Evolutionary conservation across 2,113 vertebrate species (phyloP).

Genomic region (Rhinoptilus africanus): DNA sequence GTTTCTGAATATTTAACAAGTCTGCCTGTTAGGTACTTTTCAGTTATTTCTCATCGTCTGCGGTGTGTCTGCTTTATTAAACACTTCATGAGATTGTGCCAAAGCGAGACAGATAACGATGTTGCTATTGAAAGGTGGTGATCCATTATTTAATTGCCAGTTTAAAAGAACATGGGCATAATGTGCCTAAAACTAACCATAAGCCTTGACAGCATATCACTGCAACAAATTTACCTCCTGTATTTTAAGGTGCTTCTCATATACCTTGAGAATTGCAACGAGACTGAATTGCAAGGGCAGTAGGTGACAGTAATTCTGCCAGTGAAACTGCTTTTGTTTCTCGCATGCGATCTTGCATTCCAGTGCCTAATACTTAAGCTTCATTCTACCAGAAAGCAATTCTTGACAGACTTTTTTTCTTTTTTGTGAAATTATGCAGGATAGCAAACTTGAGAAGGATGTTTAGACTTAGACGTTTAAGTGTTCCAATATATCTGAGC

Average conservation of each 20-base stretch:
- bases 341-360: background rate
- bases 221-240: background rate
- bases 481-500: background rate
- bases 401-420: background rate
- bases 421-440: background rate
- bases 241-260: background rate
- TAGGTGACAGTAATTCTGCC: background rate
- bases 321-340: background rate
- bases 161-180: background rate
- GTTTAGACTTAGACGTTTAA: background rate
- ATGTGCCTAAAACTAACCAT: background rate
- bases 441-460: background rate
- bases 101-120: background rate
- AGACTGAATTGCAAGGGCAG: background rate
- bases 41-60: conserved; percentile 36
- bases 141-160: background rate
- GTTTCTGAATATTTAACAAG: conserved; percentile 51
- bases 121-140: background rate
- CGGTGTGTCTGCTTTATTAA: conserved; percentile 14
- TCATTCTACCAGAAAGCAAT: background rate
- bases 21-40: conserved; percentile 45
- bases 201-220: background rate
- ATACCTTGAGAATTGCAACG: background rate
- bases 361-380: background rate
- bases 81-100: background rate